Evolutionary conservation across 2,113 vertebrate genomes (phyloP).

Genomic region (Serinus canaria): DNA sequence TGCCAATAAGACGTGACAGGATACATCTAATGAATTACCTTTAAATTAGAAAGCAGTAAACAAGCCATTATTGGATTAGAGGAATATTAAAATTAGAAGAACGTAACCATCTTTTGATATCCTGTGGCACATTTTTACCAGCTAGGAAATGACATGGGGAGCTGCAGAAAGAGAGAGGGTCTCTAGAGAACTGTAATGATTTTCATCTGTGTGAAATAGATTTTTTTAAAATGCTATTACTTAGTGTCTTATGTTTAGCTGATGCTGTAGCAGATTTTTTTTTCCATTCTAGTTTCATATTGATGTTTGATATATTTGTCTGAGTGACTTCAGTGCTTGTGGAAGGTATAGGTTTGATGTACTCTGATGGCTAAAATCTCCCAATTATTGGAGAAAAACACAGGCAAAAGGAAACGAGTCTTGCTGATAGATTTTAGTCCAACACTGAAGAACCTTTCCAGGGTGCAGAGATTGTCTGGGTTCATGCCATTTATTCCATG

Average conservation of each 20-base stretch:
- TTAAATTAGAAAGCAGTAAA: slow-evolving; percentile 64
- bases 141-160: slow-evolving; percentile 41
- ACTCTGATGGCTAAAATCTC: neutral
- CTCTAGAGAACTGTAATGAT: slow-evolving; percentile 46
- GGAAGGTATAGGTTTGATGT: neutral
- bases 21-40: slow-evolving; percentile 61
- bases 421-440: neutral
- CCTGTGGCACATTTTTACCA: slow-evolving; percentile 42
- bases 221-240: slow-evolving; percentile 18
- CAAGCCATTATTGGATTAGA: slow-evolving; percentile 60
- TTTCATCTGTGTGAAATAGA: slow-evolving; percentile 56
- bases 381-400: slow-evolving; percentile 12
- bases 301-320: slow-evolving; percentile 1
- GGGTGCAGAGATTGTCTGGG: neutral
- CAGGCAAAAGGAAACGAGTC: neutral
- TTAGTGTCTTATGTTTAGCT: slow-evolving; percentile 10
- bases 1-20: slow-evolving; percentile 41
- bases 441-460: neutral
- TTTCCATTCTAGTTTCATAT: neutral
- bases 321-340: neutral
- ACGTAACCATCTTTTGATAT: slow-evolving; percentile 16
- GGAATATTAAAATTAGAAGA: slow-evolving; percentile 62
- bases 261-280: neutral
- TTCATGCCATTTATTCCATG: neutral
- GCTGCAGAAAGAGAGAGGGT: slow-evolving; percentile 24